Base-by-base conservation (phyloP, 2,113 vertebrate genomes). In the Oxyura jamaicensis region DNA sequence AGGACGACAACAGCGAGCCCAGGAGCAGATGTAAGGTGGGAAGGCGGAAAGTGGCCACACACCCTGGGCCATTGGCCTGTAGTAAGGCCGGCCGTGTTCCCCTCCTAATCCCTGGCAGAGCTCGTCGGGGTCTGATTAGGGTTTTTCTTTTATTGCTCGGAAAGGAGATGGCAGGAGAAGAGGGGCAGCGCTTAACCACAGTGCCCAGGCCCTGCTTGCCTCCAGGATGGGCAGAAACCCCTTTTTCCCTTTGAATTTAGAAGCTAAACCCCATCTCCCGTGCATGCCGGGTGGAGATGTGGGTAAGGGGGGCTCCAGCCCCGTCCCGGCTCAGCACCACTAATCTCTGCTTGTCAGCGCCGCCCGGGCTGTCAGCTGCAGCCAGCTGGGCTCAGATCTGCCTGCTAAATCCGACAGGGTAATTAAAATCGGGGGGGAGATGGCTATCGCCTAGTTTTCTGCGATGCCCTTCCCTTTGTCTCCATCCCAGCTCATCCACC, bases 271-370 rank as follows among this genome's bases (percentile, higher is more conserved):
- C 67, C 33, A 11, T 74, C 65, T 33, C 71, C 21, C 52, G 52
- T 1, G 18, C 1, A 0, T 0, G n/a, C 19, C 0, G 17, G 62
- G 75, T 28, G 67, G 35, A 41, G 52, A 2, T 0, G 29, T 62
- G 46, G 65, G 31, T 0, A 16, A 68, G 85, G 33, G 1, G 76
- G 79, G 81, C 60, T 52, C n/a, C 58, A 65, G 86, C 63, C 31
- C 26, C 19, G 0, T 39, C 20, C 53, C 1, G 2, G 71, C 71
- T 90, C n/a, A 88, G 44, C 72, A 58, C 33, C 1, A 10, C 48
- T 89, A 81, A 95, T 91, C 96, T n/a, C 81, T 26, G 44, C 52
- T 55, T 69, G 77, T 33, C 86, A 81, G 74, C 3, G 3, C 52
- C 2, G 20, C 59, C 3, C 17, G 33, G 72, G 89, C 68, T 68